phyloP scores from a whole-genome alignment of 2,888 invertebrate species.

The Pterobdella sp. region DNA sequence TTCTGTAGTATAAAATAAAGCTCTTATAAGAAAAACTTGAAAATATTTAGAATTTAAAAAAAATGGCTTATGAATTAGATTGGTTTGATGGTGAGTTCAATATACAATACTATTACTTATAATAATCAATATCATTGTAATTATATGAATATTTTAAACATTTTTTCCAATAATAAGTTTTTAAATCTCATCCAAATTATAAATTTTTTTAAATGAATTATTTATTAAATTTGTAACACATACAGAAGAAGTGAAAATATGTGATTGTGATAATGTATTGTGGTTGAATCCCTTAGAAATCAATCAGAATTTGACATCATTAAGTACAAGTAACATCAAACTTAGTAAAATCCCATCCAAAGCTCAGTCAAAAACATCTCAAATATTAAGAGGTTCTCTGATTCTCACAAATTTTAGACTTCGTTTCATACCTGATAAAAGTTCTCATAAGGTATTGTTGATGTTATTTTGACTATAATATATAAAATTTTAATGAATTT shows the following conservation, averaged over 20 bases:
- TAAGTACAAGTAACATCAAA: too few relatives aligned
- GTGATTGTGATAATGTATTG: neutral
- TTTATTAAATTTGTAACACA: neutral
- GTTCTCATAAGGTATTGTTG: too few relatives aligned
- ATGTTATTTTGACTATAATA: neutral
- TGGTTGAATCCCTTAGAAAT: too few relatives aligned
- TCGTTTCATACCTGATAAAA: slow-evolving; percentile 19
- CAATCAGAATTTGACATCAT: too few relatives aligned
- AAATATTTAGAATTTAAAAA: neutral
- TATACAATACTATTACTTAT: too few relatives aligned
- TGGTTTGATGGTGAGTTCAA: neutral
- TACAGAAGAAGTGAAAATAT: neutral
- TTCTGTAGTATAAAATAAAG: neutral
- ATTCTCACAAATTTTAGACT: slow-evolving; percentile 25
- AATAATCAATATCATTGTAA: too few relatives aligned
- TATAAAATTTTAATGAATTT: neutral
- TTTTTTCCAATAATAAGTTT: neutral
- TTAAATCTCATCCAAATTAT: neutral
- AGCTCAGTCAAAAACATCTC: too few relatives aligned
- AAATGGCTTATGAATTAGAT: slow-evolving; percentile 3
- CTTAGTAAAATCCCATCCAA: too few relatives aligned
- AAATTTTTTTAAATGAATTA: neutral
- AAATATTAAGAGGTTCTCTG: slow-evolving; percentile 17
- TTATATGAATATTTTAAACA: neutral
- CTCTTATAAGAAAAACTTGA: neutral